phyloP scores from a whole-genome alignment of 2,797 vertebrate species.

The Synanceia verrucosa region DNA sequence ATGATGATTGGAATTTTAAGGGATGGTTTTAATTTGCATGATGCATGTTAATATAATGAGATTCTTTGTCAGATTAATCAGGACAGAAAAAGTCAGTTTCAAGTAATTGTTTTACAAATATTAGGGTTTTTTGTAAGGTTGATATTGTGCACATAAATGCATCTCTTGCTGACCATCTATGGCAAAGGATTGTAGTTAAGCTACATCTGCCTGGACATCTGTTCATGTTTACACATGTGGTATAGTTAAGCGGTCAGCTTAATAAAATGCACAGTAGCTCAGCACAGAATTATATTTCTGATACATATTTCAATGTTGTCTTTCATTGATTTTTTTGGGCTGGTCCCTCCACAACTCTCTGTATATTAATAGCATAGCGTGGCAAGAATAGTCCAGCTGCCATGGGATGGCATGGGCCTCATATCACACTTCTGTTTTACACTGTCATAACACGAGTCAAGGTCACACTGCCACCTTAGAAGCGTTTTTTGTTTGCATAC shows the following conservation, averaged over 20 bases:
- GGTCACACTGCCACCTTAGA: conserved; percentile 22
- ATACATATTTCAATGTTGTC: conserved; percentile 5
- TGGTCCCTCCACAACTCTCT: conserved; percentile 19
- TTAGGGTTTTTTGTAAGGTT: not conserved
- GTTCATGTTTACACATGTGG: conserved; percentile 68
- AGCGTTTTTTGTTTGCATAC: conserved; percentile 5
- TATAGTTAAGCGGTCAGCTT: conserved; percentile 48
- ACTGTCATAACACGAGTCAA: conserved; percentile 30
- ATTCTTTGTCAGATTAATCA: not conserved
- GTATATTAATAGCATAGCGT: conserved; percentile 64
- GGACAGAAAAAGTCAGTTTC: not conserved
- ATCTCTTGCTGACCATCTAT: conserved; percentile 8
- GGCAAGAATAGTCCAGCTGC: conserved; percentile 44
- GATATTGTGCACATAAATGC: conserved; percentile 3
- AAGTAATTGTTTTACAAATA: not conserved
- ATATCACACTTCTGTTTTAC: conserved; percentile 52
- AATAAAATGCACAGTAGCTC: conserved; percentile 40
- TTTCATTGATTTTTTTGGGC: not conserved
- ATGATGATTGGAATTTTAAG: not conserved
- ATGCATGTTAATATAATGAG: not conserved
- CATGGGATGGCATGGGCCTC: conserved; percentile 29
- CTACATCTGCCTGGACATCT: conserved; percentile 65
- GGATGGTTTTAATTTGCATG: not conserved
- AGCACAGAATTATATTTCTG: conserved; percentile 25
- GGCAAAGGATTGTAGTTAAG: conserved; percentile 49